phyloP scores from a whole-genome alignment of 2,888 invertebrate species.

The Dimorphilus gyrociliatus region DNA sequence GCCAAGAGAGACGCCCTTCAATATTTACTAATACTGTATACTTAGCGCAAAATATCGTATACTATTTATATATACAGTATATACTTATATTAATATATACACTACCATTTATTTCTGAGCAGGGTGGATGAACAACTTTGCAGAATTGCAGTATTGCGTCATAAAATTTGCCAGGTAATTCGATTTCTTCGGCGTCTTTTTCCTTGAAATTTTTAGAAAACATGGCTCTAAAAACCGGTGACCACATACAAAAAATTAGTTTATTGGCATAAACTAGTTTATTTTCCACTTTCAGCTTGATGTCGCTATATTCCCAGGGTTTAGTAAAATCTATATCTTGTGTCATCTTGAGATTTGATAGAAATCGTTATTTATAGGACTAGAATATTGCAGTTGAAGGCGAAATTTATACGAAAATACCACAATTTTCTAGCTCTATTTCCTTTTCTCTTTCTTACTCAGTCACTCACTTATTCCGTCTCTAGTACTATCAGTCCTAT shows the following conservation, averaged over 20 bases:
- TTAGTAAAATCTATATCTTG: constrained; percentile 10
- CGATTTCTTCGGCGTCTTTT: constrained; percentile 11
- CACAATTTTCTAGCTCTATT: too few relatives aligned
- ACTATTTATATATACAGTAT: too few relatives aligned
- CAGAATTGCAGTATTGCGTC: constrained; percentile 10
- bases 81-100: neutral
- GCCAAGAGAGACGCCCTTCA: too few relatives aligned
- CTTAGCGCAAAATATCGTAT: too few relatives aligned
- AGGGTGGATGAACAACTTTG: constrained; percentile 13
- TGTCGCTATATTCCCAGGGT: constrained; percentile 11
- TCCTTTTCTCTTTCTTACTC: too few relatives aligned
- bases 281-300: constrained; percentile 11
- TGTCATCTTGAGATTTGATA: too few relatives aligned
- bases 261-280: constrained; percentile 11
- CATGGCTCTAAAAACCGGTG: constrained; percentile 15
- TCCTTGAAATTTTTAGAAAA: constrained; percentile 14
- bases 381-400: too few relatives aligned
- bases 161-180: constrained; percentile 12
- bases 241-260: constrained; percentile 13
- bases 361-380: too few relatives aligned
- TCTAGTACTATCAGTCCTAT: too few relatives aligned
- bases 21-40: too few relatives aligned
- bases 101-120: constrained; percentile 11
- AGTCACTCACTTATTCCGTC: too few relatives aligned
- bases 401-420: too few relatives aligned